These are phyloP conservation scores for Syngnathus typhle DNA, from an alignment of 2,113 vertebrate species.

Conservation along the genomic window DNA sequence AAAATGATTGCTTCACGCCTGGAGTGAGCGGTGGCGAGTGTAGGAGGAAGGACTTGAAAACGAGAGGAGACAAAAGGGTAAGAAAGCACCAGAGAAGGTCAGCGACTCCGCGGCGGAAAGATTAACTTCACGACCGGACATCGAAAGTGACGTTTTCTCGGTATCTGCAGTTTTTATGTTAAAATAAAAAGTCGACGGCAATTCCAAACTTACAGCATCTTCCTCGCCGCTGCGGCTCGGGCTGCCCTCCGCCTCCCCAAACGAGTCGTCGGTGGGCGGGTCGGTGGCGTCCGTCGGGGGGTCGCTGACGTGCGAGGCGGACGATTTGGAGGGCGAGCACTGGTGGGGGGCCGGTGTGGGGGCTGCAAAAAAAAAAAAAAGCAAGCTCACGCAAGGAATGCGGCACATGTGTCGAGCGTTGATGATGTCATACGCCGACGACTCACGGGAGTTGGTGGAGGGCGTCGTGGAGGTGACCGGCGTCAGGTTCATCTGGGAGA, in stretches of 20 bases:
- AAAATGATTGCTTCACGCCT: slow-evolving; percentile 49
- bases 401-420: too few species aligned
- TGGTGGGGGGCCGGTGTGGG: slow-evolving; percentile 91
- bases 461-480: slow-evolving; percentile 97
- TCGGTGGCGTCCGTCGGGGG: slow-evolving; percentile 81
- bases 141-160: neutral
- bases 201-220: slow-evolving; percentile 83
- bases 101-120: slow-evolving; percentile 13
- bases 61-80: slow-evolving; percentile 21
- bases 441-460: slow-evolving; percentile 96
- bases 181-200: neutral
- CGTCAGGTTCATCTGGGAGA: slow-evolving; percentile 97
- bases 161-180: neutral
- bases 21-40: slow-evolving; percentile 19
- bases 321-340: slow-evolving; percentile 93
- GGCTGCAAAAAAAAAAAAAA: slow-evolving; percentile 63
- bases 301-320: slow-evolving; percentile 88
- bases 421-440: too few species aligned
- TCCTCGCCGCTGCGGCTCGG: slow-evolving; percentile 93
- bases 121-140: neutral
- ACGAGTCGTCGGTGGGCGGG: slow-evolving; percentile 86
- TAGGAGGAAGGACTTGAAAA: slow-evolving; percentile 25
- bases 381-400: slow-evolving; percentile 10
- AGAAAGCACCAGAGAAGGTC: slow-evolving; percentile 44
- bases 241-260: slow-evolving; percentile 91